Evolutionary conservation across 2,113 vertebrate species (phyloP).

Genomic region (Hyaena hyaena): DNA sequence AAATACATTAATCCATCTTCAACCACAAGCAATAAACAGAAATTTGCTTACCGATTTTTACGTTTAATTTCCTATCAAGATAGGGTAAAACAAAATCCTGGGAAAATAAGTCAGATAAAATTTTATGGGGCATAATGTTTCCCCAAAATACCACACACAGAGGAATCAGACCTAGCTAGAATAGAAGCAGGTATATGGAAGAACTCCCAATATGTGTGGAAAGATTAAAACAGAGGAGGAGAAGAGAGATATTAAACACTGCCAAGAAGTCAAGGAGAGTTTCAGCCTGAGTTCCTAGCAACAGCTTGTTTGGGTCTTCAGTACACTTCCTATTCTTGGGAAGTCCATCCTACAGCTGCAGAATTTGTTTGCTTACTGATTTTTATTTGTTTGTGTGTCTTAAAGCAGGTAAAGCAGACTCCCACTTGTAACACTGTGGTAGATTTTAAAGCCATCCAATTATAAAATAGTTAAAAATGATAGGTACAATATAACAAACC

Average conservation of each 20-base stretch:
- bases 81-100: background rate
- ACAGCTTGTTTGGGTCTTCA: background rate
- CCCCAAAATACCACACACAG: background rate
- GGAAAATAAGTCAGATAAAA: background rate
- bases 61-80: slow-evolving; percentile 37
- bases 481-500: background rate
- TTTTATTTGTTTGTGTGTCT: background rate
- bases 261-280: background rate
- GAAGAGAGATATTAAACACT: background rate
- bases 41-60: background rate
- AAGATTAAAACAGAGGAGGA: background rate
- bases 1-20: background rate
- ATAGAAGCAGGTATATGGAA: background rate
- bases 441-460: background rate
- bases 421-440: background rate
- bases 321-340: background rate
- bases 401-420: background rate
- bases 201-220: background rate
- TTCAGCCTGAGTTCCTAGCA: background rate
- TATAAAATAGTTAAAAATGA: background rate
- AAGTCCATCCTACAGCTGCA: background rate
- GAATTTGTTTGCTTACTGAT: background rate
- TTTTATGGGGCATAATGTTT: background rate
- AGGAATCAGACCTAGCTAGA: background rate
- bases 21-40: background rate